Percentiles rank a stretch among this genome's conserved stretches.
These are phyloP conservation scores for Pagetopsis macropterus DNA, from an alignment of 2,797 vertebrate genomes.

Conservation along the genomic window DNA sequence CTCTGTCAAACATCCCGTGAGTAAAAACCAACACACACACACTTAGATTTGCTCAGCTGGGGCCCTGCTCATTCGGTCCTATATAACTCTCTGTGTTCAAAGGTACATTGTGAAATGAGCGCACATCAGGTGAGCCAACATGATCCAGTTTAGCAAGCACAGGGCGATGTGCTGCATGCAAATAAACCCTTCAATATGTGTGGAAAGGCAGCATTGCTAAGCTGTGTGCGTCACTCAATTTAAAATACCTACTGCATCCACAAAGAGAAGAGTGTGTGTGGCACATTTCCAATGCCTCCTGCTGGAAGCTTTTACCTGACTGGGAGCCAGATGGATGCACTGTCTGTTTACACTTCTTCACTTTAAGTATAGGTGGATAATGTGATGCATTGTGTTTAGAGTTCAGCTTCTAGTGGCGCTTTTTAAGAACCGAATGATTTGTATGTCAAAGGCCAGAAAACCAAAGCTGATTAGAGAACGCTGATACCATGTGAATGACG, in stretches of 20 bases:
- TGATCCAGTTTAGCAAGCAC: constrained; percentile 22
- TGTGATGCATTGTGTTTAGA: constrained; percentile 29
- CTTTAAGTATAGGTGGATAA: neutral
- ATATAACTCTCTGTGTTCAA: constrained; percentile 15
- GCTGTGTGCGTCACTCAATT: neutral
- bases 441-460: constrained; percentile 25
- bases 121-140: constrained; percentile 2
- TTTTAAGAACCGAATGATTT: constrained; percentile 33
- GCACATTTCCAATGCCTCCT: constrained; percentile 12
- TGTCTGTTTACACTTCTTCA: constrained; percentile 4
- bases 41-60: constrained; percentile 1
- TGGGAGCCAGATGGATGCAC: constrained; percentile 17
- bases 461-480: constrained; percentile 18
- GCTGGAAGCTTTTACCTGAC: constrained; percentile 33
- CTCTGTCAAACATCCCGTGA: constrained; percentile 93
- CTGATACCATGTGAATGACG: constrained; percentile 22
- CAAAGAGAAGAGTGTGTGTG: constrained; percentile 24
- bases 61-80: constrained; percentile 2
- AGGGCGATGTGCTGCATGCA: constrained; percentile 4
- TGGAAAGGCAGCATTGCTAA: neutral
- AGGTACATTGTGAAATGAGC: constrained; percentile 13
- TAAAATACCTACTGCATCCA: constrained; percentile 17
- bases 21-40: constrained; percentile 55
- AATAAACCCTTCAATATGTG: constrained; percentile 31
- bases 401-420: constrained; percentile 8